Evolutionary conservation across 2,888 invertebrate species (phyloP), one percentile per base, ranked within the genome.

Genomic region (Zaprionus obscuricornis): DNA sequence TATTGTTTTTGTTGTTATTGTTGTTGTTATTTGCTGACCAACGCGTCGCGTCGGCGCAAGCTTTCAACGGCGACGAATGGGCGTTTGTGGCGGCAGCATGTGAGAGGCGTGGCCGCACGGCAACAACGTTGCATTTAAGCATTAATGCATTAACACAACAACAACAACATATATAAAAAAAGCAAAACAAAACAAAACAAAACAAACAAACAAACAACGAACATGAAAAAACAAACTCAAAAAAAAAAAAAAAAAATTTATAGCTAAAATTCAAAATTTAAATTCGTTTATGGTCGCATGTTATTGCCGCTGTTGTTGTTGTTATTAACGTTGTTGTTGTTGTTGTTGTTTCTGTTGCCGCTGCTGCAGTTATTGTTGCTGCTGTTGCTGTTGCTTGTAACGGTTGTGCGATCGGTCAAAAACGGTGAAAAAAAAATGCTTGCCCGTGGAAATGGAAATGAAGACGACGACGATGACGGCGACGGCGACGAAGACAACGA

Each of bases 341-440:
- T 50, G 54, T 29, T 40, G 47, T 10, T 42, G 31, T 66, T 66
- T 66, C 65, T 66, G 67, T 66, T 45, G 24, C n/a, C n/a, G n/a
- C 36, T 40, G 31, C 13, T 40, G 45, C 45, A 6, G 22, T 10
- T 11, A 11, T 17, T 20, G 29, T 31, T 20, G 29, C 14, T 42
- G 20, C 7, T 46, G 34, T 13, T 57, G 29, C 10, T 59, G 54
- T 40, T 58, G 54, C 39, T 46, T 43, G 39, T 85, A 78, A 85
- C 83, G 78, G 83, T 78, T 67, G 13, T 59, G 40, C 50, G 64
- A 52, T 59, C 62, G 59, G 56, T 57, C 37, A 51, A 29, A 64
- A 83, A 76, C 76, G 81, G 82, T 81, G 73, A 81, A 62, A 40
- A 22, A 71, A 52, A 66, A 56, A 16, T 17, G 54, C 56, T 49